Evolutionary conservation across 2,113 vertebrate genomes (phyloP), one percentile per base, ranked within the genome.

Genomic region (Anguilla japonica): DNA sequence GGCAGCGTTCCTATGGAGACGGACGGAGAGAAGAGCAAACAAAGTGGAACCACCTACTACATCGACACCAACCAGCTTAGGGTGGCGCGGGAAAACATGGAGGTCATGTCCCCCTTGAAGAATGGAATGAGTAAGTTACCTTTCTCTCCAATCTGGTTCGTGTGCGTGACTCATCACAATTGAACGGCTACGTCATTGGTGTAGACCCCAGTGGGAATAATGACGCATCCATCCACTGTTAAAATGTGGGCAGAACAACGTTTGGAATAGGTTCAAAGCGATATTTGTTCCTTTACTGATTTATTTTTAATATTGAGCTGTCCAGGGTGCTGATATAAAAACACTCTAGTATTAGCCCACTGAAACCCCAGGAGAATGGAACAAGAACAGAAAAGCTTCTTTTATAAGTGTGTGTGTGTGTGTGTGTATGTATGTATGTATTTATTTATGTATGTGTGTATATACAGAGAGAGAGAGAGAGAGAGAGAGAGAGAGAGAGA

Each of bases 111-210:
- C 85, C 98, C 98, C 0, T 95, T 99, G 41, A 99, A 99, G 93
- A 99, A 99, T 88, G 98, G 98, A 93, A 99, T 99, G 98, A 98
- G 98, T 99, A 97, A 79, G 97, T 93, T 99, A 97, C 78, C 97
- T 93, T 15, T 34, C 60, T 75, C 22, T 82, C n/a, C 20, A 40
- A 18, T 4, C 39, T 18, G 11, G 79, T 41, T 80, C 2, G 34
- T 18, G 39, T 40, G n/a, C 11, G 14, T 80, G 40, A 80, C 34
- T 13, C 34, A 41, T 79, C 14, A 40, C 78, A 11, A 29, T 39
- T 79, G 13, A 41, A 16, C 39, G 15, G 39, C 14, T 20, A 13
- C 67, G 9, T 75, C 71, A 75, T 13, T 75, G n/a, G 67, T 13
- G n/a, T 75, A n/a, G 9, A 34, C n/a, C 26, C 26, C 29, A 75